Evolutionary conservation across 2,888 invertebrate genomes (phyloP), one percentile per base, ranked within the genome.

Genomic region (Tachina lurida): DNA sequence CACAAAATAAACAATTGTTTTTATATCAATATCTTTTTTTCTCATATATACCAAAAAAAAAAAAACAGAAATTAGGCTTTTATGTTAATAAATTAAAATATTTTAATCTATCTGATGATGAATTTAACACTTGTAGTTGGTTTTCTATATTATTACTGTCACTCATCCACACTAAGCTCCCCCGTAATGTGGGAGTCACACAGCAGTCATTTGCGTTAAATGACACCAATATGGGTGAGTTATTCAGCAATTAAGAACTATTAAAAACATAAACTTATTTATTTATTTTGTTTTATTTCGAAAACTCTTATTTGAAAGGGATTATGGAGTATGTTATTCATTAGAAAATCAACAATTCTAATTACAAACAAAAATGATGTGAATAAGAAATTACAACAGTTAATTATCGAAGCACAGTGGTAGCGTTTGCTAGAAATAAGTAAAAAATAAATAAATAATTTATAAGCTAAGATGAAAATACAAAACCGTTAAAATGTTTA

Each of bases 221-320:
- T 78, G 54, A 78, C 60, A 62, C 31, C 49, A 49, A 62, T 45
- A 31, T 31, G 31, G 31, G 45, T 17, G 54, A 39, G 62, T 68
- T 62, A 62, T 84, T 22, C 10, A 68, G 67, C 73, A 84, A 80
- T 84, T 84, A 80, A 77, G 73, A 81, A 47, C 73, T 84, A 84
- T 63, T 74, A 74, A 77, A 68, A 31, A 31, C 7, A 31, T 71
- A 58, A 60, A 73, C 77, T 58, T 70, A 63, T 68, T 62, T 41
- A 41, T 56, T 65, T 31, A 31, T 31, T 56, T 67, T n/a, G 22
- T 56, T 15, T 31, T 15, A 39, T 49, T 47, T 60, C 13, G 9
- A 19, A 49, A 77, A 68, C 22, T 49, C 60, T 17, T 15, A 10
- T 45, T 60, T 39, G 22, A 60, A 43, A 54, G 43, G 70, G 70